Percentiles rank a stretch among this genome's conserved stretches.
Conservation (phyloP, 2,888 invertebrate genomes). For the Melikaiella ostensackeni region DNA sequence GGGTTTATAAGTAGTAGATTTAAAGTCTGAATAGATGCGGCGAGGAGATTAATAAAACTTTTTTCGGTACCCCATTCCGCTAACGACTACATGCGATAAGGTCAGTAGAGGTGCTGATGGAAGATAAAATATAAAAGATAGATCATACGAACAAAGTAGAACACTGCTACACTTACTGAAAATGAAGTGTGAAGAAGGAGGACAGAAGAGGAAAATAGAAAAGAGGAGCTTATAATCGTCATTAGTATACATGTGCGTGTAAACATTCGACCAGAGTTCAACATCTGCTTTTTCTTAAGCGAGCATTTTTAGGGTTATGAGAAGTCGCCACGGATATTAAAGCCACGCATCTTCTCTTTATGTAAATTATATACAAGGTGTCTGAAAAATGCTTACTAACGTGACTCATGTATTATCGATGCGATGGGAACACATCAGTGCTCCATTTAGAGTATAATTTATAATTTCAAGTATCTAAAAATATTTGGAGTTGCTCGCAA, state of each 20-base stretch:
- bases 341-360: conserved; percentile 43
- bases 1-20: neutral
- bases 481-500: too few species aligned
- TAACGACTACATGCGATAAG: conserved; percentile 29
- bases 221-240: neutral
- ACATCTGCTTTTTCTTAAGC: conserved; percentile 52
- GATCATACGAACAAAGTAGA: conserved; percentile 24
- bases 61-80: conserved; percentile 13
- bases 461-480: neutral
- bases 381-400: neutral
- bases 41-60: conserved; percentile 16
- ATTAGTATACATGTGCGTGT: conserved; percentile 33
- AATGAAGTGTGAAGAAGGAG: conserved; percentile 21
- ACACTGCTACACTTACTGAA: neutral
- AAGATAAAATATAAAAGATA: conserved; percentile 29
- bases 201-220: neutral
- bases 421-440: neutral
- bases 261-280: conserved; percentile 44
- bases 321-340: conserved; percentile 54
- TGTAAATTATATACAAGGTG: neutral
- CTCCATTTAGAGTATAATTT: neutral
- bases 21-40: conserved; percentile 2
- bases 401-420: neutral
- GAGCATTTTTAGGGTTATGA: conserved; percentile 51
- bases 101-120: conserved; percentile 19